Percentiles rank a stretch among this genome's conserved stretches.
phyloP scores from a whole-genome alignment of 2,888 invertebrate genomes.

The Catonia carolina region DNA sequence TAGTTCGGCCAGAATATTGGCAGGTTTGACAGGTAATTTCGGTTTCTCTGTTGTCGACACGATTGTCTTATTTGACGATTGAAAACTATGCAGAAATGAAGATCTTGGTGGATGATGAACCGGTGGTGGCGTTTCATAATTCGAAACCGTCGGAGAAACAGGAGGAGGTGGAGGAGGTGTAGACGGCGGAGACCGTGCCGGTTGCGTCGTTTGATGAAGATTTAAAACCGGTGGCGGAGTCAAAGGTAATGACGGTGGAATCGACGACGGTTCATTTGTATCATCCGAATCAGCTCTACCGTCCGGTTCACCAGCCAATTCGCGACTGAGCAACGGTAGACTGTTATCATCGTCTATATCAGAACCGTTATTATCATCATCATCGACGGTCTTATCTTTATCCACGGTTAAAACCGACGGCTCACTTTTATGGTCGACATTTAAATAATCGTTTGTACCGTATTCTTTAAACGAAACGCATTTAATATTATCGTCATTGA shows the following conservation, averaged over 20 bases:
- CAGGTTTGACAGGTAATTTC: too few species aligned
- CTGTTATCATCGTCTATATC: constrained; percentile 14
- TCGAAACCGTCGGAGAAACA: neutral
- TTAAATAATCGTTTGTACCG: too few species aligned
- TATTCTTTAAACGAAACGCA: too few species aligned
- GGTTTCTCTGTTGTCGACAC: too few species aligned
- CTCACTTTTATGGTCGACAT: too few species aligned
- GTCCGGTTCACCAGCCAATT: constrained; percentile 77
- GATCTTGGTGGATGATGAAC: too few species aligned
- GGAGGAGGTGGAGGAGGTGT: constrained; percentile 12
- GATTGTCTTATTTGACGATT: too few species aligned
- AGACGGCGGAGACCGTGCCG: constrained; percentile 2
- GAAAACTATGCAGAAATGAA: too few species aligned
- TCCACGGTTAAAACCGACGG: too few species aligned
- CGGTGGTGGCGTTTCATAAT: too few species aligned
- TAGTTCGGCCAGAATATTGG: too few species aligned
- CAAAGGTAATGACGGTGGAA: constrained; percentile 62
- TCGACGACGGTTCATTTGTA: constrained; percentile 48
- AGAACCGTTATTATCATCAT: neutral
- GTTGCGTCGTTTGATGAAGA: neutral
- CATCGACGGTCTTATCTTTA: neutral
- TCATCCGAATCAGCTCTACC: constrained; percentile 80
- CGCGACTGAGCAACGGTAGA: constrained; percentile 49
- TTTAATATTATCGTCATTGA: too few species aligned
- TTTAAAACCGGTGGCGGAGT: constrained; percentile 52